Evolutionary conservation across 2,113 vertebrate genomes (phyloP).

Genomic region (Sigmodon hispidus): DNA sequence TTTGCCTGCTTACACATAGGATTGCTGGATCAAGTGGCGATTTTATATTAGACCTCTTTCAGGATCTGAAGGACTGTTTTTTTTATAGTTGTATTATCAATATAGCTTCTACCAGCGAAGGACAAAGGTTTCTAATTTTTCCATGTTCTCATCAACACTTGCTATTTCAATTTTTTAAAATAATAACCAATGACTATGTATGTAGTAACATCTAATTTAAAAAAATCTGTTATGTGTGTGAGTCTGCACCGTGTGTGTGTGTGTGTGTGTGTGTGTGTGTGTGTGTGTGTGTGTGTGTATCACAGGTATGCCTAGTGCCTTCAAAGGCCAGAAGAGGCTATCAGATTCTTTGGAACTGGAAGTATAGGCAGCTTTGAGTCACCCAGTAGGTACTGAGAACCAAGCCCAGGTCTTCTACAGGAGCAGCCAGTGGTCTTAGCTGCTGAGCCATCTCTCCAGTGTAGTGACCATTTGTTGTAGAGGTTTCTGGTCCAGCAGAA

Average conservation of each 20-base stretch:
- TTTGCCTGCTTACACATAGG: background rate
- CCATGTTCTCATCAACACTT: background rate
- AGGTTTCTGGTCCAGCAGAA: too few relatives aligned
- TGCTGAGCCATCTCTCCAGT: background rate
- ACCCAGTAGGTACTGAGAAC: too few relatives aligned
- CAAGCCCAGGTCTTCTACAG: background rate
- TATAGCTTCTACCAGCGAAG: background rate
- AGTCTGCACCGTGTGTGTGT: background rate
- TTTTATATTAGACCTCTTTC: background rate
- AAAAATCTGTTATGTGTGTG: background rate
- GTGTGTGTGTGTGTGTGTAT: background rate
- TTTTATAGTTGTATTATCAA: background rate
- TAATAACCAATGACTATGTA: background rate
- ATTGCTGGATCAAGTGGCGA: background rate
- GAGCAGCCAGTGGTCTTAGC: background rate
- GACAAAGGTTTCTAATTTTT: background rate
- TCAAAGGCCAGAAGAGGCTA: background rate
- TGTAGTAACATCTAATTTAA: background rate
- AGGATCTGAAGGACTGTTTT: background rate
- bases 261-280: too few relatives aligned
- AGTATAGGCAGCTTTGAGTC: background rate
- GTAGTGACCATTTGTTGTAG: too few relatives aligned
- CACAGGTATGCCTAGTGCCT: background rate
- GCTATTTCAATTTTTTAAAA: background rate
- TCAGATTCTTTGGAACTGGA: background rate